Evolutionary conservation across 2,797 vertebrate species (phyloP), one percentile per base, ranked within the genome.

Genomic region (Aeoliscus strigatus): DNA sequence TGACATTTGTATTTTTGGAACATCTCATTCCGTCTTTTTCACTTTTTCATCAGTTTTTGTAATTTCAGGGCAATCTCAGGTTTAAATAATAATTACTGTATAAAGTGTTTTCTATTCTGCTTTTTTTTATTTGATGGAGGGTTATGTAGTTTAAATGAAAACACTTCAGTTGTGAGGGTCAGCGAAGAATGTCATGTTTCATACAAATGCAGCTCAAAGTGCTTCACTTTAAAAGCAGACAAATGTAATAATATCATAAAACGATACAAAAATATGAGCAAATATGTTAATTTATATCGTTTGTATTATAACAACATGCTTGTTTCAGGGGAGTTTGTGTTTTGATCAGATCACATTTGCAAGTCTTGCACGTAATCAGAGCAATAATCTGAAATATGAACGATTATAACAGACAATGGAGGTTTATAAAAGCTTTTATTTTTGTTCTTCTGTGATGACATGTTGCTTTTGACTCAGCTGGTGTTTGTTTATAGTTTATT

Each of bases 41-140:
- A 24, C 63, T 51, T 83, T 76, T 77, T 71, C 68, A 83, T 84
- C 76, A 76, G 60, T 61, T 53, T 77, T 68, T 72, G 74, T 82
- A 76, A 85, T 84, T 84, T 83, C 66, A 69, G 39, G 73, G 81
- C 82, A 88, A 89, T 88, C 87, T 86, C 75, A 75, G 66, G 48
- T 71, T 68, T 73, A 69, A 83, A 85, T 86, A 80, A 69, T 69
- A 69, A 39, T 58, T 73, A 59, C 57, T 54, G 51, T 51, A 59
- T 9, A 51, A 70, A 54, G 51, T 54, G 51, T 70, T 69, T 79
- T 61, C 57, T 49, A 16, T 55, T 58, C 49, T 34, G 42, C 47
- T 57, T 47, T 51, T 39, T 63, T 30, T 29, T 60, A 41, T 54
- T 62, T 57, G 52, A 61, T 49, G 37, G 70, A 51, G 65, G 53